Evolutionary conservation across 2,113 vertebrate genomes (phyloP).

Genomic region (Brachypodius melanocephalos): DNA sequence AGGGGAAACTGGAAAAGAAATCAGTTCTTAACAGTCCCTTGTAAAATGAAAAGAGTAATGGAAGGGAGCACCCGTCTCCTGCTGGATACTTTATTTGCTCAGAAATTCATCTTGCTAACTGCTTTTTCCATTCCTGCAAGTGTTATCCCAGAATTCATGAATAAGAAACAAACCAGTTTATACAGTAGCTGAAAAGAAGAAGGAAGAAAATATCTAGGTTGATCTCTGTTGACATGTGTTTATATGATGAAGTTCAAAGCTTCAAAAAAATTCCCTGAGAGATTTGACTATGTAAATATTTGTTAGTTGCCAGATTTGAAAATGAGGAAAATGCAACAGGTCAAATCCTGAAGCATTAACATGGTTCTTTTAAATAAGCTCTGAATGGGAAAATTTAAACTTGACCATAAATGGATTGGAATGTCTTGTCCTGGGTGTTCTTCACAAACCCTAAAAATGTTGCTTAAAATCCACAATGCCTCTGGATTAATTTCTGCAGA

Average conservation of each 20-base stretch:
- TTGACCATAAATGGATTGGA: background rate
- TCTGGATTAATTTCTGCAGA: background rate
- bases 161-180: background rate
- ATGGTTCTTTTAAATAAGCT: background rate
- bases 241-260: background rate
- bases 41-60: background rate
- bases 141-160: background rate
- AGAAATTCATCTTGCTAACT: background rate
- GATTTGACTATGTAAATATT: background rate
- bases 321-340: background rate
- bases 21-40: background rate
- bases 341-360: background rate
- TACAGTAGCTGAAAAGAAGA: background rate
- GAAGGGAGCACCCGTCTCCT: background rate
- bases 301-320: background rate
- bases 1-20: background rate
- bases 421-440: background rate
- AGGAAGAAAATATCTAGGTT: background rate
- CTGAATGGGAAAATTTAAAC: background rate
- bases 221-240: background rate
- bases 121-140: background rate
- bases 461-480: background rate
- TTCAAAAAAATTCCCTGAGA: background rate
- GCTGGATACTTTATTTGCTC: background rate
- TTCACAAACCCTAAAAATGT: background rate